Evolutionary conservation across 1,140 invertebrate species (phyloP), one percentile per base, ranked within the genome.

Genomic region (Neocloeon triangulifer): DNA sequence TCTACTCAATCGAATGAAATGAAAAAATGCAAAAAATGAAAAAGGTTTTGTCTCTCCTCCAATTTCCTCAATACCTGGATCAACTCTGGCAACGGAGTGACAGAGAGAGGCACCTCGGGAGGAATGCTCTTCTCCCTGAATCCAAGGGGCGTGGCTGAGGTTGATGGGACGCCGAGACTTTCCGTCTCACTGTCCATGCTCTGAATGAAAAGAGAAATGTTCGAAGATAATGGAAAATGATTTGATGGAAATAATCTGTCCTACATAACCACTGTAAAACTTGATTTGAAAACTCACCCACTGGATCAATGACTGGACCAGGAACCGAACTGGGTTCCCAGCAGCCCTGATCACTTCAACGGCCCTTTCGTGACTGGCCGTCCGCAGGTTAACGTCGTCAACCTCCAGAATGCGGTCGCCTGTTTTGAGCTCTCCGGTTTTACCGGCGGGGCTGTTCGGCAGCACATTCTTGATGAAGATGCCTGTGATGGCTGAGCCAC

Each of bases 401-500:
- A 96, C 85, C 59, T 91, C 76, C 34, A 86, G 55, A 46, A 88
- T 85, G 30, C 79, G 62, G 54, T 85, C 81, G n/a, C 80, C 81
- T 34, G 73, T 75, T 76, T 89, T 86, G 16, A 96, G 58, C 40
- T 77, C 69, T 18, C 79, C 84, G 43, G 78, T 76, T 43, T 66
- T 63, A 22, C 85, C 86, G 4, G 91, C 92, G n/a, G 91, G 89
- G 62, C 86, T 95, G 38, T 88, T 72, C 3, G 79, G 69, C 19
- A 95, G 62, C 6, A 98, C 89, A 52, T 92, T 88, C 55, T 97
- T 97, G 41, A 98, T 91, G 51, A 97, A 97, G 45, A 97, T 96
- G 10, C 92, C 92, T 28, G 85, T 76, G 36, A 94, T 57, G 16
- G 61, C 58, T 29, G 49, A 51, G 5, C 49, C 48, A 46, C 43